These are phyloP conservation scores for Ramphastos sulfuratus DNA, from an alignment of 2,113 vertebrate species.

Conservation along the genomic window DNA sequence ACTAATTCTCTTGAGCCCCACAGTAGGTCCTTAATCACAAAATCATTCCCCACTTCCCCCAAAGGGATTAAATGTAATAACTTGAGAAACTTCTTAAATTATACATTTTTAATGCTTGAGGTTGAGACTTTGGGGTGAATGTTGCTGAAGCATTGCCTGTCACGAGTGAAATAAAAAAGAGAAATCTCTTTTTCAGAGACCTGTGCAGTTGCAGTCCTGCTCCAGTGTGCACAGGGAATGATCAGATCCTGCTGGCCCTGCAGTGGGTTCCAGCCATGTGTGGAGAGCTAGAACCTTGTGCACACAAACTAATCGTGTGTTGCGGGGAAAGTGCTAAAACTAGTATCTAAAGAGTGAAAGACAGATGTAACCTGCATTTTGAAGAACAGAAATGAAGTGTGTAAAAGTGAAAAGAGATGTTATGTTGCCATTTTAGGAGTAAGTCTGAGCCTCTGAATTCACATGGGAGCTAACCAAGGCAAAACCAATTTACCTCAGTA, in stretches of 20 bases:
- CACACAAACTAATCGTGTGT: neutral
- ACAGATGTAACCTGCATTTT: accelerated
- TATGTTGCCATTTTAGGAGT: neutral
- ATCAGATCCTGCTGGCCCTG: neutral
- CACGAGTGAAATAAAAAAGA: neutral
- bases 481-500: neutral
- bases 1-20: slow-evolving; percentile 53
- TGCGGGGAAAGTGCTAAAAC: neutral
- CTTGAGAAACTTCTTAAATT: neutral
- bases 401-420: neutral
- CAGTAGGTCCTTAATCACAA: slow-evolving; percentile 68
- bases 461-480: accelerated
- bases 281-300: neutral
- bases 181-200: neutral
- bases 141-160: neutral
- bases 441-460: neutral
- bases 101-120: slow-evolving; percentile 45
- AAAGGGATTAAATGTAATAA: slow-evolving; percentile 58
- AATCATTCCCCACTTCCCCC: slow-evolving; percentile 46
- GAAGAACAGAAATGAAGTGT: accelerated
- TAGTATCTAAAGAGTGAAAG: neutral
- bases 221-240: neutral
- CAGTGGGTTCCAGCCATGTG: neutral
- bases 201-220: neutral
- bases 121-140: slow-evolving; percentile 36